These are phyloP conservation scores for Elmis aenea DNA, from an alignment of 2,888 invertebrate genomes.

Conservation along the genomic window DNA sequence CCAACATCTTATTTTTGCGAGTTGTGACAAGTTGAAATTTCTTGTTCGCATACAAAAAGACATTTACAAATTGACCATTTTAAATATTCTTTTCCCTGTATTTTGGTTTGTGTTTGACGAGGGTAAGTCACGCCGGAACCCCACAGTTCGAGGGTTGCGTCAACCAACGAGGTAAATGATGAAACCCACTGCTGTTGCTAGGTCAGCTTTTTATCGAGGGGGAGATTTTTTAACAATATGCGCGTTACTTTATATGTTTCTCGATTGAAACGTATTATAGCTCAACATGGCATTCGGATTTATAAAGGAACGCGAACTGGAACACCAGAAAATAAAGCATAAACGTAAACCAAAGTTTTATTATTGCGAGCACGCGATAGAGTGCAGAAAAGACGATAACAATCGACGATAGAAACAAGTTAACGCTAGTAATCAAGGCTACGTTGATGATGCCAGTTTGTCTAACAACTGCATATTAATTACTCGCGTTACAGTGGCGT, in stretches of 20 bases:
- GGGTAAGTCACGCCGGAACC: conserved; percentile 15
- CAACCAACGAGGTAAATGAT: conserved; percentile 19
- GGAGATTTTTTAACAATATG: conserved; percentile 14
- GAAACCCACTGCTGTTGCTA: conserved; percentile 20
- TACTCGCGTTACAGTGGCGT: no score
- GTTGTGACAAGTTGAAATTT: conserved; percentile 3
- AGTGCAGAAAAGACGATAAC: no score
- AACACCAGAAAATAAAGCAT: no score
- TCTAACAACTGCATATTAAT: conserved; percentile 5
- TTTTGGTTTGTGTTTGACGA: conserved; percentile 13
- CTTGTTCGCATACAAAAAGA: conserved; percentile 2
- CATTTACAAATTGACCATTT: conserved; percentile 9
- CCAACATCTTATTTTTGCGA: no score
- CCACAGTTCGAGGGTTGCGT: conserved; percentile 16
- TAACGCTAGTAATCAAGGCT: conserved; percentile 7
- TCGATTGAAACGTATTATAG: no score
- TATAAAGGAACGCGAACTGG: no score
- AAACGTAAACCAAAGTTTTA: no score
- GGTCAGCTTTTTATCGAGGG: conserved; percentile 15
- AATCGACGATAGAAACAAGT: no score
- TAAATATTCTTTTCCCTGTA: conserved; percentile 11
- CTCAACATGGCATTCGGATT: no score
- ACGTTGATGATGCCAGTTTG: conserved; percentile 3
- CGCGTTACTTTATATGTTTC: no score
- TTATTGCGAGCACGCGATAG: no score